Evolutionary conservation across 2,113 vertebrate genomes (phyloP).

Genomic region (Spizaetus ornatus): DNA sequence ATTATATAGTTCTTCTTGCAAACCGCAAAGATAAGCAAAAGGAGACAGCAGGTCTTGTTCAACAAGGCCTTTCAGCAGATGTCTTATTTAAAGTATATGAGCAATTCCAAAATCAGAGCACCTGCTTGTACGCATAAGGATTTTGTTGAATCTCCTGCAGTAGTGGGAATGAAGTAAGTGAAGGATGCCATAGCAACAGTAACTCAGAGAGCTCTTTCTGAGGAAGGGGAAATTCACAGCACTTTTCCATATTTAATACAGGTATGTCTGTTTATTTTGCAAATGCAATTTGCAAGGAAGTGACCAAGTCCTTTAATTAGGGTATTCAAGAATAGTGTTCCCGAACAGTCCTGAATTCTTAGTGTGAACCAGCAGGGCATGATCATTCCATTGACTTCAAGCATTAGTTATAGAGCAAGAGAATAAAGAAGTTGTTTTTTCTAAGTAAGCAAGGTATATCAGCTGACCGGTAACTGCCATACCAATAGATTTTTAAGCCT

Average conservation of each 20-base stretch:
- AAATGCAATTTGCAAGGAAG: background rate
- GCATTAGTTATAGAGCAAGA: background rate
- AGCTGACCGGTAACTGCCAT: background rate
- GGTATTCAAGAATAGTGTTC: background rate
- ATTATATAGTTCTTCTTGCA: background rate
- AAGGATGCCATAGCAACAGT: conserved; percentile 40
- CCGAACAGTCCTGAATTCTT: background rate
- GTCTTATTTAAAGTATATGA: background rate
- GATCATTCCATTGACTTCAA: background rate
- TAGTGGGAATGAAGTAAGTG: background rate
- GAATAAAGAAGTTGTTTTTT: background rate
- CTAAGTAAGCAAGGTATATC: background rate
- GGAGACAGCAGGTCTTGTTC: background rate
- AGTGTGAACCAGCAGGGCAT: background rate
- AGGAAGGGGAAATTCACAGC: background rate
- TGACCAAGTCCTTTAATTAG: background rate
- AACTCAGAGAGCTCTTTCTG: background rate
- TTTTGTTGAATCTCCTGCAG: background rate
- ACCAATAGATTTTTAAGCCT: background rate
- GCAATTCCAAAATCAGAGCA: background rate
- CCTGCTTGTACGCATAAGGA: background rate
- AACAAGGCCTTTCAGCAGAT: background rate
- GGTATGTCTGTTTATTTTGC: background rate
- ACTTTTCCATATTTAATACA: background rate
- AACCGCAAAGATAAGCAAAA: background rate